These are phyloP conservation scores for Ranitomeya imitator DNA, from an alignment of 2,113 vertebrate genomes.

Conservation along the genomic window DNA sequence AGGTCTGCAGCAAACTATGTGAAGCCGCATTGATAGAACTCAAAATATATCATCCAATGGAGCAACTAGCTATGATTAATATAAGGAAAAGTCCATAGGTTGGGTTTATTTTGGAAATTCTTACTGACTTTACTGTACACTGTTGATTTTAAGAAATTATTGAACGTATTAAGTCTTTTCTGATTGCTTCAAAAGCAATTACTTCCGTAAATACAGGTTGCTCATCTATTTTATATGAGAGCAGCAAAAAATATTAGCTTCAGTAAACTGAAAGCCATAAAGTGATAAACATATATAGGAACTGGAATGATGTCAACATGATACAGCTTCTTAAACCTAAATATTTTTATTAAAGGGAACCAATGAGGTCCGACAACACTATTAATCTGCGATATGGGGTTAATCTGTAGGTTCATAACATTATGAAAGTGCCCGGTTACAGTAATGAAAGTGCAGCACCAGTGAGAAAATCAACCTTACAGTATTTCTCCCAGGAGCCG, in stretches of 20 bases:
- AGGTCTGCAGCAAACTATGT: conserved; percentile 36
- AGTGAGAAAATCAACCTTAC: no score
- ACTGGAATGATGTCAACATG: no score
- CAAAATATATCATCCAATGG: conserved; percentile 14
- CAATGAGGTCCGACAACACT: no score
- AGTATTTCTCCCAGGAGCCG: no score
- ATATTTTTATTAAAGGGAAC: background rate
- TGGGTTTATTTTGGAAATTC: conserved; percentile 36
- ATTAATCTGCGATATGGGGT: no score
- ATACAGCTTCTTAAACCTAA: background rate
- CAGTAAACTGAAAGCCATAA: background rate
- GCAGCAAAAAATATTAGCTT: conserved; percentile 14
- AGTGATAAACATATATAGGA: background rate
- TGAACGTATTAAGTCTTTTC: conserved; percentile 3
- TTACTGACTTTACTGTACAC: conserved; percentile 12
- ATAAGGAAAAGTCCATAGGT: conserved; percentile 22
- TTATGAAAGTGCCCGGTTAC: no score
- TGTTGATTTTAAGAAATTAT: background rate
- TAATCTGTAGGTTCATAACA: no score
- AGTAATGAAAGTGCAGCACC: no score
- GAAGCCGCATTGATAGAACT: conserved; percentile 22
- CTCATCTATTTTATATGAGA: conserved; percentile 10
- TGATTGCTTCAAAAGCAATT: background rate
- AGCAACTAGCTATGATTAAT: conserved; percentile 46
- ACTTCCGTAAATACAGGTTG: background rate